Conservation (phyloP, 1,140 invertebrate genomes). For the Eulimnadia texana region DNA sequence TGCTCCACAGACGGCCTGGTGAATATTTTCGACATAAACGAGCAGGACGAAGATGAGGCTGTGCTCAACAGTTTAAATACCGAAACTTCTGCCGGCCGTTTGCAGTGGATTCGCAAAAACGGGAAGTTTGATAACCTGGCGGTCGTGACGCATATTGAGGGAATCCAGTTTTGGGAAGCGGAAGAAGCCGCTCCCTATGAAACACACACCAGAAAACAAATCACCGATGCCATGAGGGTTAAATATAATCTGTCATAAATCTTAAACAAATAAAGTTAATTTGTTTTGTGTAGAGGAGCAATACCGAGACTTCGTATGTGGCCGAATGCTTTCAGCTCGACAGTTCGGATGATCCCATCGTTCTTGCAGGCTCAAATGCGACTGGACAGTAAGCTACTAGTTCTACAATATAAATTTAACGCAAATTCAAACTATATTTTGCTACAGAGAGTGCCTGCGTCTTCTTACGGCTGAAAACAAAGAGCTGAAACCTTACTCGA, state of each 20-base stretch:
- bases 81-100: constrained; percentile 52
- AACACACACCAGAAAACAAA: constrained; percentile 38
- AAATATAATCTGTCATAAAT: no score
- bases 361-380: constrained; percentile 42
- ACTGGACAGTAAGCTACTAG: constrained; percentile 33
- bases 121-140: constrained; percentile 34
- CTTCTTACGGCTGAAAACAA: constrained; percentile 37
- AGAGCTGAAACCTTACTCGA: constrained; percentile 35
- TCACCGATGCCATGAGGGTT: constrained; percentile 28
- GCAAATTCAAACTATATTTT: neutral
- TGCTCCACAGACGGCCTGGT: constrained; percentile 72
- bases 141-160: constrained; percentile 53
- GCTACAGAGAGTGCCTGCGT: constrained; percentile 31
- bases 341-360: constrained; percentile 31
- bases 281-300: constrained; percentile 37
- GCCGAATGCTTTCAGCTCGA: constrained; percentile 36
- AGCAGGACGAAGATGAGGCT: constrained; percentile 64
- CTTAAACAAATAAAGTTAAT: constrained; percentile 7
- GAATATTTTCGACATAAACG: constrained; percentile 64
- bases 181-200: constrained; percentile 39
- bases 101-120: constrained; percentile 24
- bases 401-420: constrained; percentile 26
- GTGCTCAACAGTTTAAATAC: constrained; percentile 64
- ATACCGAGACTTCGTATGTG: constrained; percentile 47
- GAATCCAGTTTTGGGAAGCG: constrained; percentile 54